Base-by-base conservation (phyloP, 2,797 vertebrate genomes). In the Danio kyathit region DNA sequence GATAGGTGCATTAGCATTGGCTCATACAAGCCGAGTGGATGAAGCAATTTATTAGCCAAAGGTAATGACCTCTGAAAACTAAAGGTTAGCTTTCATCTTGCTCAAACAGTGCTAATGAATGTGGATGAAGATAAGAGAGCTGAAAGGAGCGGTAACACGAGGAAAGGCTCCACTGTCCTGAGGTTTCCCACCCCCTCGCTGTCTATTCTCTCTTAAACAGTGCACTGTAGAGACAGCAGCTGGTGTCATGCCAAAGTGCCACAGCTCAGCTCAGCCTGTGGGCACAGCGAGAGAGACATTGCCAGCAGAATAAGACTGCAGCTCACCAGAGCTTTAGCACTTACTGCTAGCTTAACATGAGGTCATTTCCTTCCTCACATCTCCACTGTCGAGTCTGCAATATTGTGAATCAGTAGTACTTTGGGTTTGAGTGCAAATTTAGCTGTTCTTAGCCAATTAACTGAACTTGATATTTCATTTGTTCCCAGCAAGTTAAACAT, bases 241-340 rank as follows among this genome's bases (percentile, higher is more conserved):
- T 84, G 83, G 79, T 81, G 46, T 56, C 38, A 9, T 84, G 82
- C 74, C 73, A 79, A 46, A 74, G 64, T 69, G 46, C 51, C 70
- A 59, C 73, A 69, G 73, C 80, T 82, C 71, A 71, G 57, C 64
- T 79, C 72, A 57, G 51, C 46, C 60, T 57, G 82, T 76, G 77
- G 81, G 64, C 17, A 59, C 65, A 56, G 64, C 38, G 46, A 75
- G 61, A 59, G 72, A 17, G 59, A 7, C 29, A 51, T 12, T 74
- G 65, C 71, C 79, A 54, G 14, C 54, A 56, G 66, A 65, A 71
- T 65, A 61, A 74, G 66, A 65, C 72, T 63, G 67, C 66, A 72
- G 60, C 29, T 52, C 66, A 51, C 46, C 43, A 61, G 44, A 69
- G 57, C 74, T 40, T 61, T 41, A 80, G 56, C 17, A 38, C 66